Conservation (phyloP, 2,113 vertebrate genomes). For the Nycticebus coucang region DNA sequence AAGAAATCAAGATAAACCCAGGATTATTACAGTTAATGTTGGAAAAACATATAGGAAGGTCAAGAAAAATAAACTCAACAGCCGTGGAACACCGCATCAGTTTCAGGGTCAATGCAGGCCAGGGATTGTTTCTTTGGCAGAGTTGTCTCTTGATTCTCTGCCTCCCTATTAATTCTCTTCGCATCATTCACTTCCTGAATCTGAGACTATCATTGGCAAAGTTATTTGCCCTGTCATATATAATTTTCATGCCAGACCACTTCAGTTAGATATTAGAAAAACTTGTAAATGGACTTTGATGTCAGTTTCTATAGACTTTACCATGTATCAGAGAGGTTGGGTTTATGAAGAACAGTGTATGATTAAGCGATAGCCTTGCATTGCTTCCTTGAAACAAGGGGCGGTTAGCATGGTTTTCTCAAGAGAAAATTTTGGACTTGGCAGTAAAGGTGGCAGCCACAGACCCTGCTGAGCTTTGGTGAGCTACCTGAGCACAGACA, state of each 20-base stretch:
- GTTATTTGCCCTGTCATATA: rapidly evolving
- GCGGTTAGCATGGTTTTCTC: not conserved
- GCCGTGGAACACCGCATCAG: not conserved
- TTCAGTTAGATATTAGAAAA: not conserved
- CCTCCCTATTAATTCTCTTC: not conserved
- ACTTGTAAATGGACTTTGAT: not conserved
- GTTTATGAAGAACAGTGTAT: not conserved
- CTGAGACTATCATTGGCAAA: not conserved
- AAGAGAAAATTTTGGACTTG: not conserved
- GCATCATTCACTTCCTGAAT: not conserved
- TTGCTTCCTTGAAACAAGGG: not conserved
- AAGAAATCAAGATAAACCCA: not conserved
- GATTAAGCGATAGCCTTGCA: not conserved
- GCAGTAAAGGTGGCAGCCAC: not conserved
- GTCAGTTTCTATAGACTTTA: not conserved
- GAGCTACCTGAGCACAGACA: not conserved
- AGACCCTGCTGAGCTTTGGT: not conserved
- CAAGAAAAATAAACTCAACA: not conserved
- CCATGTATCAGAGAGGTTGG: not conserved
- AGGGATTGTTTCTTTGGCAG: not conserved
- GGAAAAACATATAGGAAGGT: not conserved
- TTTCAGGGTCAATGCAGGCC: not conserved
- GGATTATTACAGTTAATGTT: not conserved
- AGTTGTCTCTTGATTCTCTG: not conserved
- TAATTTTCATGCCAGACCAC: not conserved